Evolutionary conservation across 1,140 invertebrate genomes (phyloP).

Genomic region (Phthorimaea operculella): DNA sequence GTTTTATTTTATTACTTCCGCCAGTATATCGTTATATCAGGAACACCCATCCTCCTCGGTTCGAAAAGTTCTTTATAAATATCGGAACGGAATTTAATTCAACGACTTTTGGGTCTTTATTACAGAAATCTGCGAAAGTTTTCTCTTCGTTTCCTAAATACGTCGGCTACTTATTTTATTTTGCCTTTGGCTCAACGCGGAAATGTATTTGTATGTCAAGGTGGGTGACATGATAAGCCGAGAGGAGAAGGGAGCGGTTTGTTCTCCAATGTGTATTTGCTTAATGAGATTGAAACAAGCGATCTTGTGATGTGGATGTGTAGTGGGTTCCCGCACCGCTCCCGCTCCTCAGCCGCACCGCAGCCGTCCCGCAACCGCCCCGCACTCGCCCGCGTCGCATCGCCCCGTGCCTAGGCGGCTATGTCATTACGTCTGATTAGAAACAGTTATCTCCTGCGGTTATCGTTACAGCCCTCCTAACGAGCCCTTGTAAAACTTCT

Average conservation of each 20-base stretch:
- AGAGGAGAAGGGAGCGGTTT: not conserved
- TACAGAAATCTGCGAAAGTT: conserved; percentile 3
- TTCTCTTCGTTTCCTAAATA: not conserved
- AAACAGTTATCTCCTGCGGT: conserved; percentile 56
- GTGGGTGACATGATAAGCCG: conserved; percentile 3
- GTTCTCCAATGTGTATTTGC: conserved; percentile 11
- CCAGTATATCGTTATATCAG: conserved; percentile 60
- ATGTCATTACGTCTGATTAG: conserved; percentile 57
- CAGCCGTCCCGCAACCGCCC: too few relatives aligned
- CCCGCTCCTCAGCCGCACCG: too few relatives aligned
- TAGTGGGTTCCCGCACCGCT: conserved; percentile 6
- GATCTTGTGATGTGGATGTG: conserved; percentile 17
- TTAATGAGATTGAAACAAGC: conserved; percentile 32
- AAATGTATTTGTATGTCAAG: too few relatives aligned
- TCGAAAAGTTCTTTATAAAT: conserved; percentile 37
- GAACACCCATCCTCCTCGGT: conserved; percentile 39
- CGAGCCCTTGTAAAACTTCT: conserved; percentile 57
- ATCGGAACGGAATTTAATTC: conserved; percentile 13
- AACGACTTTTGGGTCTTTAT: conserved; percentile 10
- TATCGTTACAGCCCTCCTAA: conserved; percentile 51
- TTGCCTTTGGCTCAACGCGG: too few relatives aligned
- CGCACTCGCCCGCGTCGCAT: too few relatives aligned
- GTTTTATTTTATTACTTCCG: conserved; percentile 67
- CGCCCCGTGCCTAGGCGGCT: conserved; percentile 12
- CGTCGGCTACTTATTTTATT: too few relatives aligned